These are phyloP conservation scores for Caradrina kadenii DNA, from an alignment of 2,888 invertebrate species.

Conservation along the genomic window DNA sequence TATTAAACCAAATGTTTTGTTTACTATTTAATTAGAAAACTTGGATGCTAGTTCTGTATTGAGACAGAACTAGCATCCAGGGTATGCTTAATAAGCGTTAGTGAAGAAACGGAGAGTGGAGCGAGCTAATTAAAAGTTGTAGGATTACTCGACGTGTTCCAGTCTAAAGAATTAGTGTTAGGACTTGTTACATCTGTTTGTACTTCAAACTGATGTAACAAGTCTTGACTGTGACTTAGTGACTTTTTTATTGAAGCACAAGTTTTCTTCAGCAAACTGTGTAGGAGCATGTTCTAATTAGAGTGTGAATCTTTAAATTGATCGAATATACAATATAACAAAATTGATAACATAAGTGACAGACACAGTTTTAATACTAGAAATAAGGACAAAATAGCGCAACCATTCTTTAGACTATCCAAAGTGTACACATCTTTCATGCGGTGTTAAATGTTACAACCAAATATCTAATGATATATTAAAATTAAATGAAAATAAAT, in stretches of 20 bases:
- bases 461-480: no score
- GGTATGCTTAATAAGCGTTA: background rate
- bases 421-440: no score
- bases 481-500: no score
- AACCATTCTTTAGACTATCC: no score
- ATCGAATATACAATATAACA: background rate
- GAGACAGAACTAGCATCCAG: slow-evolving; percentile 7
- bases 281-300: no score
- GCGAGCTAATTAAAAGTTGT: slow-evolving; percentile 60
- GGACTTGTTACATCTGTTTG: slow-evolving; percentile 17
- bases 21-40: background rate
- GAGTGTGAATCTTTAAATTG: background rate
- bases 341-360: no score
- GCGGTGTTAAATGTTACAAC: no score
- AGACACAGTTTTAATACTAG: no score
- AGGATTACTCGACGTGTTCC: slow-evolving; percentile 24
- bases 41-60: background rate
- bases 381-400: no score
- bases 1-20: background rate
- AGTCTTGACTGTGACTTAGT: no score
- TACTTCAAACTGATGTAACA: background rate
- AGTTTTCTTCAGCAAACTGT: background rate
- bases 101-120: slow-evolving; percentile 45
- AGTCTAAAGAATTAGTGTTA: slow-evolving; percentile 41
- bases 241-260: background rate